phyloP scores from a whole-genome alignment of 2,888 invertebrate genomes.

The Drosophila anceps region DNA sequence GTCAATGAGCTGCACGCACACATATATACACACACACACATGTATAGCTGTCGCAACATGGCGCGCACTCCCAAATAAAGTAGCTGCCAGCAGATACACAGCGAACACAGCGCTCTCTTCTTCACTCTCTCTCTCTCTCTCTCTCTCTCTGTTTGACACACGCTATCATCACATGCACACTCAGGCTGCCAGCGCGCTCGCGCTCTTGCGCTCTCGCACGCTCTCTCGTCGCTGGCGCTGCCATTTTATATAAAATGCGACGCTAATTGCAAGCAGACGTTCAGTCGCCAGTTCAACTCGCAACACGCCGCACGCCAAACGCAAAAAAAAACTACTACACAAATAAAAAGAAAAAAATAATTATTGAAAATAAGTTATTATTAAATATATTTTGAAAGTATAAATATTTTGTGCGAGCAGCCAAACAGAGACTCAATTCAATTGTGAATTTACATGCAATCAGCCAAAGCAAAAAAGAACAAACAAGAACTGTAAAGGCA shows the following conservation, averaged over 20 bases:
- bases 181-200: constrained; percentile 22
- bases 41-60: constrained; percentile 54
- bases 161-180: constrained; percentile 11
- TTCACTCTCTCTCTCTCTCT: constrained; percentile 5
- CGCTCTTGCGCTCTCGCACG: constrained; percentile 9
- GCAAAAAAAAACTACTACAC: constrained; percentile 17
- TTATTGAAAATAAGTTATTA: constrained; percentile 22
- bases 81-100: constrained; percentile 62
- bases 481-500: constrained; percentile 21
- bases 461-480: constrained; percentile 30
- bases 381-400: constrained; percentile 32
- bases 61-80: constrained; percentile 58
- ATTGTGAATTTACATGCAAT: constrained; percentile 67
- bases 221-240: constrained; percentile 37
- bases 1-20: constrained; percentile 32
- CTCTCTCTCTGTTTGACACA: constrained; percentile 15
- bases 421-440: constrained; percentile 59
- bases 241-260: constrained; percentile 82
- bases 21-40: not conserved
- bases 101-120: constrained; percentile 10
- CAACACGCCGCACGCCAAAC: constrained; percentile 53
- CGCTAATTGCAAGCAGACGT: constrained; percentile 87
- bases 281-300: constrained; percentile 87
- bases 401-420: constrained; percentile 45
- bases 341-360: constrained; percentile 17